Conservation (phyloP, 2,113 vertebrate species). For the Solea senegalensis region DNA sequence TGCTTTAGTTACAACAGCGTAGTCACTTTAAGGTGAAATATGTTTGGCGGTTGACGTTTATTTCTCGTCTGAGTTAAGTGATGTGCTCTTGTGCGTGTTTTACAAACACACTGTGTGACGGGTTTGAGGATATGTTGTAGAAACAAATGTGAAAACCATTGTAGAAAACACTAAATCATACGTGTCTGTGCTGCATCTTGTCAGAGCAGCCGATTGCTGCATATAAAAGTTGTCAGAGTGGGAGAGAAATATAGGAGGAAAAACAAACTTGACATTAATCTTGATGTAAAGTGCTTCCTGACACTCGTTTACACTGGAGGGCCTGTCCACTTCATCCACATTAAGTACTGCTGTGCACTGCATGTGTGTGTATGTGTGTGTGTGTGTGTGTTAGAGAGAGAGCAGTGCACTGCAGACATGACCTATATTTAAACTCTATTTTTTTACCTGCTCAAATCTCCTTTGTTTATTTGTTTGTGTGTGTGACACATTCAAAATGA, state of each 20-base stretch:
- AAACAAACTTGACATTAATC: constrained; percentile 48
- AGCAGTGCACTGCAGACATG: background rate
- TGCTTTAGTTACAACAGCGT: too few species aligned
- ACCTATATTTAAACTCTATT: constrained; percentile 50
- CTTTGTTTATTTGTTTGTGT: background rate
- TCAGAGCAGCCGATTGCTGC: constrained; percentile 1
- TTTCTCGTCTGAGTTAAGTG: background rate
- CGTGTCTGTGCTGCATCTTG: background rate
- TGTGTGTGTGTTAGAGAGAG: constrained; percentile 13
- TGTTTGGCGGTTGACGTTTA: background rate
- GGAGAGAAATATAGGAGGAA: constrained; percentile 32
- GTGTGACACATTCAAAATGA: background rate
- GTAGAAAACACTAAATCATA: background rate
- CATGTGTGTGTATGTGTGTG: constrained; percentile 27
- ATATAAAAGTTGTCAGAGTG: constrained; percentile 3
- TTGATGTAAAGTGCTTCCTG: constrained; percentile 58
- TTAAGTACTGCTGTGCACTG: constrained; percentile 22
- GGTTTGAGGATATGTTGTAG: background rate
- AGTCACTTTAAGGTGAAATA: background rate
- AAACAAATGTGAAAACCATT: background rate
- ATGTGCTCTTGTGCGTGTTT: background rate
- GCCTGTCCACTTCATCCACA: constrained; percentile 36
- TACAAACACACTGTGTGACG: background rate
- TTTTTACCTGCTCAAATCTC: constrained; percentile 11
- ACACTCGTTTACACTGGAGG: constrained; percentile 49